Conservation (phyloP, 1,140 invertebrate species). For the Cydia pomonella region DNA sequence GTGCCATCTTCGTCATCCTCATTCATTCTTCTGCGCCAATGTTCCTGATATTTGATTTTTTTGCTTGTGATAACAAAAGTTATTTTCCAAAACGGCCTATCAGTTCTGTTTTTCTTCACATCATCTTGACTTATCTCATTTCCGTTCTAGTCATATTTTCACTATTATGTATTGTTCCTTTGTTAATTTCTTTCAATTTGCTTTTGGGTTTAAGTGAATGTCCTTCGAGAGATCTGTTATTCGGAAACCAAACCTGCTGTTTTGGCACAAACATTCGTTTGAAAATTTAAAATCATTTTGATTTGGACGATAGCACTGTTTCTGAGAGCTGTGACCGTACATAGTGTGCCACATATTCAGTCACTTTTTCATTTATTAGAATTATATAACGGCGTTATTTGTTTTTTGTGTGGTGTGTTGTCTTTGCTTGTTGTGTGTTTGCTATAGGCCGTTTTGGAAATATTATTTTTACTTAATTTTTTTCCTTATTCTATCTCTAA, state of each 20-base stretch:
- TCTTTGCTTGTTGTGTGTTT: conserved; percentile 79
- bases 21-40: conserved; percentile 65
- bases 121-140: conserved; percentile 66
- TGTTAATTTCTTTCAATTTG: conserved; percentile 47
- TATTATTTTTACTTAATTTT: conserved; percentile 54
- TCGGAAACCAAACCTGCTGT: conserved; percentile 61
- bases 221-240: conserved; percentile 80
- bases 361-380: conserved; percentile 64
- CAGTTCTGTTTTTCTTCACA: conserved; percentile 63
- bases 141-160: conserved; percentile 65
- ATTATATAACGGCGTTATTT: conserved; percentile 63
- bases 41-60: conserved; percentile 65
- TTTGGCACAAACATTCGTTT: conserved; percentile 53
- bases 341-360: conserved; percentile 60
- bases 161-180: conserved; percentile 57
- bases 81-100: conserved; percentile 80
- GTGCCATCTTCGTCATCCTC: conserved; percentile 58
- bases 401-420: conserved; percentile 71
- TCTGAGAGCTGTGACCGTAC: conserved; percentile 54
- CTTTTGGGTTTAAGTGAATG: conserved; percentile 61
- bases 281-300: conserved; percentile 64
- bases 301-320: conserved; percentile 66
- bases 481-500: conserved; percentile 52
- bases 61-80: conserved; percentile 70
- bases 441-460: conserved; percentile 81